Conservation (phyloP, 2,888 invertebrate species). For the Heliothis peltigera region DNA sequence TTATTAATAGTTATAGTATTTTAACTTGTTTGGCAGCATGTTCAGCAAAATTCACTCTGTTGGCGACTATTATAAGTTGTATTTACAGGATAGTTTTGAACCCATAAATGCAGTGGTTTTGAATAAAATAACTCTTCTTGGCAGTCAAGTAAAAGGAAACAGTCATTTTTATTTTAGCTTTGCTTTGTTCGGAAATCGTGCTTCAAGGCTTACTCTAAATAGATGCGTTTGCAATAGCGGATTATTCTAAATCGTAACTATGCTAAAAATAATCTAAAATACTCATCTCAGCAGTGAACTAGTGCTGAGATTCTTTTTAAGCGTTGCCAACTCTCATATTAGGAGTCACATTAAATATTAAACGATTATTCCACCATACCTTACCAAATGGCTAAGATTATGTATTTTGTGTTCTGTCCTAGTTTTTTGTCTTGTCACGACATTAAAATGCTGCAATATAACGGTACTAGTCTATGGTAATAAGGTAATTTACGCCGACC, state of each 20-base stretch:
- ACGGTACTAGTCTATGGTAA: conserved; percentile 17
- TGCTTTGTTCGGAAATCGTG: conserved; percentile 20
- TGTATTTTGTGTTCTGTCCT: background rate
- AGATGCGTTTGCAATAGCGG: conserved; percentile 1
- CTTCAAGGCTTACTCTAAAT: conserved; percentile 3
- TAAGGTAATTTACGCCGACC: conserved; percentile 34
- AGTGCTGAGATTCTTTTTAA: conserved; percentile 31
- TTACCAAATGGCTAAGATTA: background rate
- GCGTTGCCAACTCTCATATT: conserved; percentile 7
- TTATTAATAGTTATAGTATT: no score
- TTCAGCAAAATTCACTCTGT: no score
- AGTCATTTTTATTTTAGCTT: background rate
- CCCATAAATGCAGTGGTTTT: no score
- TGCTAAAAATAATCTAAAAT: conserved; percentile 38
- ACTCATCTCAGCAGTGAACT: conserved; percentile 22
- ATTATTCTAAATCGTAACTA: conserved; percentile 23
- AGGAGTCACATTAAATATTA: conserved; percentile 20
- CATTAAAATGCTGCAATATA: background rate
- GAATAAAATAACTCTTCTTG: no score
- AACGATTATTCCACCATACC: conserved; percentile 4
- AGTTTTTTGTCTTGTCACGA: conserved; percentile 12
- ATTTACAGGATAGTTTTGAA: no score
- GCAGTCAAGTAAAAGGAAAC: background rate
- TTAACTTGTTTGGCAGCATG: no score
- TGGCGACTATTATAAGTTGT: no score